phyloP scores from a whole-genome alignment of 2,888 invertebrate genomes.

The Caenorhabditis afra region DNA sequence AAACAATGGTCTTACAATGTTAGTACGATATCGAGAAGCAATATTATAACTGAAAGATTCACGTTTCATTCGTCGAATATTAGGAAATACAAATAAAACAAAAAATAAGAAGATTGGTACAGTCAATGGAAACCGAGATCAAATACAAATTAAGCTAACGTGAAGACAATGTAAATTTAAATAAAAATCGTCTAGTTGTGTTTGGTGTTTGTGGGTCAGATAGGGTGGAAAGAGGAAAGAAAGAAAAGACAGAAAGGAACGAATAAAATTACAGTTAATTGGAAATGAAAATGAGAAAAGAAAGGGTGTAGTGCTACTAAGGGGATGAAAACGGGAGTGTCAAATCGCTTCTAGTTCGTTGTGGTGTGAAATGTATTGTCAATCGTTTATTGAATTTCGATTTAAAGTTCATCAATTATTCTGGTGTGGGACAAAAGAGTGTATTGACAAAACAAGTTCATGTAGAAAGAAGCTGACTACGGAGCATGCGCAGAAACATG shows the following conservation, averaged over 20 bases:
- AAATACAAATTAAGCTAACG: constrained; percentile 48
- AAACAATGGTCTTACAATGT: constrained; percentile 5
- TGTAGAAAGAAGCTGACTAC: constrained; percentile 42
- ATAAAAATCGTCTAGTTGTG: constrained; percentile 12
- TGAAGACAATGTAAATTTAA: constrained; percentile 13
- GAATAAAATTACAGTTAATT: constrained; percentile 45
- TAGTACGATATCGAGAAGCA: constrained; percentile 51
- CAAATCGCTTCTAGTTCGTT: constrained; percentile 61
- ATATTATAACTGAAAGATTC: constrained; percentile 21
- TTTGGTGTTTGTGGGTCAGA: constrained; percentile 3
- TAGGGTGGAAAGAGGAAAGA: constrained; percentile 14
- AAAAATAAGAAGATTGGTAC: constrained; percentile 47
- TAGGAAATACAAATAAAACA: constrained; percentile 5
- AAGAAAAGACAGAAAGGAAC: constrained; percentile 32
- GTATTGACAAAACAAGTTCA: constrained; percentile 37
- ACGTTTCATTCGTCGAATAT: constrained; percentile 39
- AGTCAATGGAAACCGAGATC: constrained; percentile 56
- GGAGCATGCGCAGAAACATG: constrained; percentile 53
- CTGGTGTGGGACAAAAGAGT: constrained; percentile 18
- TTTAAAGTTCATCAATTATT: constrained; percentile 14
- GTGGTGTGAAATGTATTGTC: constrained; percentile 48
- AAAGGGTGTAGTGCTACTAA: constrained; percentile 39
- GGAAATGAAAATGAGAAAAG: constrained; percentile 20
- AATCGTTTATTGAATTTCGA: constrained; percentile 51
- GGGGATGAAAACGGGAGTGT: constrained; percentile 3